Evolutionary conservation across 2,113 vertebrate species (phyloP).

Genomic region (Setophaga coronata): DNA sequence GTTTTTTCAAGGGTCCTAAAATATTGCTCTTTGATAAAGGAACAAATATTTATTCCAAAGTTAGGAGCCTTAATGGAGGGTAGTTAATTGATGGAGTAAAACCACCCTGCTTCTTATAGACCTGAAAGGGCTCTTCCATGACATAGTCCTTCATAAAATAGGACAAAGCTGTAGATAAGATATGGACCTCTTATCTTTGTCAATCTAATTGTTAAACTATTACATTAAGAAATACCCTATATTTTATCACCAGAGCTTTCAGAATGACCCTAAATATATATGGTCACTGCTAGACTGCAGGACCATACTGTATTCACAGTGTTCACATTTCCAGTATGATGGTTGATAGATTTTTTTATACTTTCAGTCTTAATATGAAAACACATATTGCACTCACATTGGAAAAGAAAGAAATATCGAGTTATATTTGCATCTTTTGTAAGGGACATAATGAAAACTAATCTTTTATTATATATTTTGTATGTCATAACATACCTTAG

Average conservation of each 20-base stretch:
- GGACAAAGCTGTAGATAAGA: background rate
- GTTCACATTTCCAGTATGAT: background rate
- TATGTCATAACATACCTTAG: background rate
- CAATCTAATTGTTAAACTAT: background rate
- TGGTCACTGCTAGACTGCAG: background rate
- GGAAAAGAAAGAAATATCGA: background rate
- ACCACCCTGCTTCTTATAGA: accelerated
- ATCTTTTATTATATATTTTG: background rate
- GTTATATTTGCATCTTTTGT: background rate
- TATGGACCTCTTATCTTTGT: background rate
- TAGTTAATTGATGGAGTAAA: background rate
- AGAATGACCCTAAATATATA: background rate
- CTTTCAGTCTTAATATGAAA: background rate
- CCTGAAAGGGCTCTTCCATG: background rate
- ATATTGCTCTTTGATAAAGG: background rate
- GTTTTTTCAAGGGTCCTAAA: background rate
- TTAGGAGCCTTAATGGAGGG: background rate
- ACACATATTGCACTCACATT: background rate
- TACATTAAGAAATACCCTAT: background rate
- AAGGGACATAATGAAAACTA: background rate
- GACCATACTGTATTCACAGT: background rate
- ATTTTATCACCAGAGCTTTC: background rate
- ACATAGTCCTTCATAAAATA: background rate
- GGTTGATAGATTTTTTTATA: background rate
- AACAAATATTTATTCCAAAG: background rate